These are phyloP conservation scores for Vultur gryphus DNA, from an alignment of 2,797 vertebrate species.

Conservation along the genomic window DNA sequence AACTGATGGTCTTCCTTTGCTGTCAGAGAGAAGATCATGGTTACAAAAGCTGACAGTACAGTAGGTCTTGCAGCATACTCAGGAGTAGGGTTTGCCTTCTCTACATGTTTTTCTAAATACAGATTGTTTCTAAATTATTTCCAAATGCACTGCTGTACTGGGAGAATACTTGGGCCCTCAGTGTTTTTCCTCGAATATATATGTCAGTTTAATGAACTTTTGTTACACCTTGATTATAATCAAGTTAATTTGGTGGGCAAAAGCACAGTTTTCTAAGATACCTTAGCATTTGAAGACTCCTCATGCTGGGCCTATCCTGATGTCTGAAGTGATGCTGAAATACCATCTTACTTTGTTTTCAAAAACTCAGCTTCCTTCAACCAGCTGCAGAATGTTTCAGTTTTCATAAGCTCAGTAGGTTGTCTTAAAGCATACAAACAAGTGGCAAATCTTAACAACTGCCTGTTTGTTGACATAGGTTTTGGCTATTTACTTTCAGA, in stretches of 20 bases:
- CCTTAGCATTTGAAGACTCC: background rate
- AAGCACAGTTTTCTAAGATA: background rate
- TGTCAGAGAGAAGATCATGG: background rate
- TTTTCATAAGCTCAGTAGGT: background rate
- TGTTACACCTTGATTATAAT: background rate
- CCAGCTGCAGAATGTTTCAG: background rate
- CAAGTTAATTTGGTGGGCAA: background rate
- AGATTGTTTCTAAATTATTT: background rate
- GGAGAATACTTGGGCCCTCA: background rate
- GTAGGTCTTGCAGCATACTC: accelerated
- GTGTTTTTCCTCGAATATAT: background rate
- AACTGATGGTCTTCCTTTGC: background rate
- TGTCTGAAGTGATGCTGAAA: background rate
- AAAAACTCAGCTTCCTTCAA: background rate
- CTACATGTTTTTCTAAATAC: accelerated
- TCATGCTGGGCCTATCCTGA: background rate
- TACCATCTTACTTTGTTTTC: background rate
- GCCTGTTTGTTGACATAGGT: background rate
- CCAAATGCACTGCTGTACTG: too few species aligned
- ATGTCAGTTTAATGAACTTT: background rate
- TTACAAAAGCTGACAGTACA: background rate
- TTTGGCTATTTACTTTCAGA: background rate
- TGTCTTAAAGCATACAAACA: background rate
- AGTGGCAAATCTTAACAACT: background rate
- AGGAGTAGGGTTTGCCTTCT: background rate